Evolutionary conservation across 1,140 invertebrate species (phyloP), one percentile per base, ranked within the genome.

Genomic region (Nasonia longicornis): DNA sequence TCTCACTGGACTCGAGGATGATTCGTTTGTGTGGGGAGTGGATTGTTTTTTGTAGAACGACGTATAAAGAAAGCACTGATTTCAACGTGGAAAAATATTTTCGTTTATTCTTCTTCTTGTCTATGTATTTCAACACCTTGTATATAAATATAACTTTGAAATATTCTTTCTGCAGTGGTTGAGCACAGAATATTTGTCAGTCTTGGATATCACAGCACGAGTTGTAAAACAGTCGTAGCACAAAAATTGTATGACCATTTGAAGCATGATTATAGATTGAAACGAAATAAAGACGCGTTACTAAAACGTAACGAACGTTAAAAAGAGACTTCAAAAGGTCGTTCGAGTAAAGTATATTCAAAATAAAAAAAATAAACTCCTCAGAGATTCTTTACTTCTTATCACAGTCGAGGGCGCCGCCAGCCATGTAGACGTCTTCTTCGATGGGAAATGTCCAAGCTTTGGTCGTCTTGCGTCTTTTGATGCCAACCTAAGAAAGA

Each of bases 401-500:
- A 14, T 72, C 35, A n/a, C 38, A 74, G 70, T 75, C 29, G 29
- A 45, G 58, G 16, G 52, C 2, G 63, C 48, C 64, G 3, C 35
- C 52, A 73, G 38, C 48, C 52, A 42, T 75, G 72, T 48, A n/a
- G 77, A 14, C 22, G 31, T 52, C 29, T 29, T 45, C 78, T 45
- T 66, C 70, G n/a, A 31, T 22, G 20, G 14, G 14, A 31, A 16
- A 26, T 4, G 16, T 77, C 75, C 64, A 77, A 22, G 7, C 35
- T 35, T 67, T 64, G 70, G 35, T 73, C 42, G 42, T 48, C 70
- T 72, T 79, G 12, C 31, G 31, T 45, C 20, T 58, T 58, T 67
- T 11, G 35, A 35, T 75, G 79, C 26, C 26, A 76, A 75, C 73
- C 79, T 81, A 81, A 45, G 73, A 76, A 81, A 80, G 42, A 58